Percentiles rank a stretch among this genome's conserved stretches.
Conservation (phyloP, 2,113 vertebrate genomes). For the rat (Rattus norvegicus) region GRCr8 NC_086024.1:39272501-39273000, state of each 20-base stretch:
- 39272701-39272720: not conserved
- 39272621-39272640: not conserved
- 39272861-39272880: not conserved
- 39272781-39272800: not conserved
- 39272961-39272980: not conserved
- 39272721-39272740: not conserved
- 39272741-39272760: not conserved
- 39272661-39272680: not conserved
- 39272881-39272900: not conserved
- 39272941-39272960: not conserved
- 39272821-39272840: not conserved
- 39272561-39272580: not conserved
- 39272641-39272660: not conserved
- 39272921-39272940: not conserved
- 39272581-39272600: not conserved
- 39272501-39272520: not conserved
- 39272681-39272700: not conserved
- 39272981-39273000: not conserved
- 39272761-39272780: not conserved
- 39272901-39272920: not conserved
- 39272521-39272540: not conserved
- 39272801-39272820: not conserved
- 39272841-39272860: not conserved
- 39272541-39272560: not conserved
- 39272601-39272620: not conserved